These are phyloP conservation scores for Dolomedes plantarius DNA, from an alignment of 2,888 invertebrate species.

Conservation along the genomic window DNA sequence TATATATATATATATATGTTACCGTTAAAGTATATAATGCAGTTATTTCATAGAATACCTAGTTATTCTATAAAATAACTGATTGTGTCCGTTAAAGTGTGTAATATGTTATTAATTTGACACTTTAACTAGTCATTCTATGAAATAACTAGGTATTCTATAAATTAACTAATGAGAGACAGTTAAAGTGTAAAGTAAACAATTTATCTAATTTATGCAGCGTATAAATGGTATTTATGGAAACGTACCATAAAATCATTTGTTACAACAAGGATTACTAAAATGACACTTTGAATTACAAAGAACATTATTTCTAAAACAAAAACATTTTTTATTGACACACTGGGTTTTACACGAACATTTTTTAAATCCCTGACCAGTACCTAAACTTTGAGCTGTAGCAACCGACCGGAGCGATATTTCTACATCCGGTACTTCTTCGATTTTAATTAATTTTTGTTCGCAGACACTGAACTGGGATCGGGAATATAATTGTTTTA, in stretches of 20 bases:
- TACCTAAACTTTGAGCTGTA: slow-evolving; percentile 61
- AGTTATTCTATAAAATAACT: slow-evolving; percentile 65
- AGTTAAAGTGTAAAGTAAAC: slow-evolving; percentile 56
- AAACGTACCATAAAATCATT: slow-evolving; percentile 58
- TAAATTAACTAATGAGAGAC: slow-evolving; percentile 40
- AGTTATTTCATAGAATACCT: slow-evolving; percentile 65
- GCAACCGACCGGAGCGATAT: slow-evolving; percentile 49
- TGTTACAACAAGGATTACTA: slow-evolving; percentile 30
- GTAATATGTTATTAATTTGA: slow-evolving; percentile 63
- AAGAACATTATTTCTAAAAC: slow-evolving; percentile 45
- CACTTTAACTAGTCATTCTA: slow-evolving; percentile 54
- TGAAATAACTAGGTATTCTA: slow-evolving; percentile 26
- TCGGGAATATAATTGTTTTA: background rate
- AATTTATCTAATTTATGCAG: slow-evolving; percentile 60
- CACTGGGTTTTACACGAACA: slow-evolving; percentile 56
- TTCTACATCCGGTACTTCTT: slow-evolving; percentile 53
- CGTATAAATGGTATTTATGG: slow-evolving; percentile 61
- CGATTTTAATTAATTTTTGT: slow-evolving; percentile 31
- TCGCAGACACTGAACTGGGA: slow-evolving; percentile 3
- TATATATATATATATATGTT: no score
- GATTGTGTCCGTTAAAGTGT: slow-evolving; percentile 67
- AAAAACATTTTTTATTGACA: slow-evolving; percentile 51
- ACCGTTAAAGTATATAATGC: slow-evolving; percentile 63
- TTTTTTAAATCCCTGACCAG: slow-evolving; percentile 55
- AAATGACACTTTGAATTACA: background rate